These are phyloP conservation scores for Eilema caniola DNA, from an alignment of 2,888 invertebrate species.

Conservation along the genomic window DNA sequence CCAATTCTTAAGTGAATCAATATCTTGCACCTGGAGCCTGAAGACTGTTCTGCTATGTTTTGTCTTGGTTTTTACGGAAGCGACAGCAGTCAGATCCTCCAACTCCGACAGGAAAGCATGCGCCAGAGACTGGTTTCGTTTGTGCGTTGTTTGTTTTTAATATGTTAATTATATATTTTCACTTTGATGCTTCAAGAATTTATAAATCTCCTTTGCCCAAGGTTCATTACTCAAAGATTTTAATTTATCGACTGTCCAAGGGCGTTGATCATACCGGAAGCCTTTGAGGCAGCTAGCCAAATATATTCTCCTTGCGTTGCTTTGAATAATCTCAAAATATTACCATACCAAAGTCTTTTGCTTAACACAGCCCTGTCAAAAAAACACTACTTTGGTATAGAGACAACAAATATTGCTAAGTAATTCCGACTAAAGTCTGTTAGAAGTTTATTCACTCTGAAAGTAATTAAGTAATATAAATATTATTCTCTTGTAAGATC, in stretches of 20 bases:
- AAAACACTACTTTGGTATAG: neutral
- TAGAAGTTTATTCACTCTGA: no score
- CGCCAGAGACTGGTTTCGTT: no score
- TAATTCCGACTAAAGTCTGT: no score
- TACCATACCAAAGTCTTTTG: neutral
- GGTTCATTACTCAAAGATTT: neutral
- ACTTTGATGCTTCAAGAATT: neutral
- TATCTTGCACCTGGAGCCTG: no score
- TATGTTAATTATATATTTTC: neutral
- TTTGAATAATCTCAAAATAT: neutral
- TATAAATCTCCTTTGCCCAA: neutral
- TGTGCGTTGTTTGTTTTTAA: no score
- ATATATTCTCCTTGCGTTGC: neutral
- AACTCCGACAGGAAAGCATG: no score
- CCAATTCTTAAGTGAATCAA: no score
- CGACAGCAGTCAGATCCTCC: no score
- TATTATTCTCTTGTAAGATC: no score
- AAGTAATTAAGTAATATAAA: no score
- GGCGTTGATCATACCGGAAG: conserved; percentile 1
- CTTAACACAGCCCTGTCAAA: neutral
- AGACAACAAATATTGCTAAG: neutral
- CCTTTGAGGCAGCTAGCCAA: conserved; percentile 1
- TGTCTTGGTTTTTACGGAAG: no score
- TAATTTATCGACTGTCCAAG: neutral
- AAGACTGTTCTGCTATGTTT: no score